Base-by-base conservation (phyloP, 2,797 vertebrate species). In the Oreonectes daqikongensis region DNA sequence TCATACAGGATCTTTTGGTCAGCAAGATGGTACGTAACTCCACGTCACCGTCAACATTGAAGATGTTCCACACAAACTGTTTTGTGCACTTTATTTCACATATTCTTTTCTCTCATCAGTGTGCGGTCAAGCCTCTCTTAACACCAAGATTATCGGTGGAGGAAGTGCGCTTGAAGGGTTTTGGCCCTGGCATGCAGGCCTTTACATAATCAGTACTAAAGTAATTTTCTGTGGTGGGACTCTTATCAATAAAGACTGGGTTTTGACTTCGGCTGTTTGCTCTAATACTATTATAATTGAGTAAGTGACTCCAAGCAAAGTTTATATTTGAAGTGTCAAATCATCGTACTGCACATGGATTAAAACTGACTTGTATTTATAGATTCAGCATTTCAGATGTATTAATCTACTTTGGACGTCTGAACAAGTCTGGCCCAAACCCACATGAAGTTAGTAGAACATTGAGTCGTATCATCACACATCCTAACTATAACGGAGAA, bases 181-280 rank as follows among this genome's bases (percentile, higher is more conserved):
- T 35, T 35, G 35, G 35, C 8, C 1, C 35, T 35, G 35, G 35
- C 35, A 35, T 2, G 9, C 10, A 10, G 0, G 35, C 35, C 2
- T 35, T 35, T 10, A 35, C 8, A 35, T 0, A 2, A 35, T 9
- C 35, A 35, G 35, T 7, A 6, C 0, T 10, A 35, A 35, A 9
- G 0, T 0, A 5, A 35, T 10, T 35, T 2, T 35, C 8, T 35
- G 35, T 35, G 35, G 35, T 35, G 35, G 35, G 35, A 35, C 7
- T 35, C 35, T 35, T 9, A 35, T 35, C 35, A 35, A 35, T 35
- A 35, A 35, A 35, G 35, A 35, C 35, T 35, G 35, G 35, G 22
- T 92, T 53, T 65, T 92, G 66, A 82, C 82, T 0, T 90, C 91
- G 0, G 90, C 91, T 35, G 0, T 1, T 10, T 35, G 35, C 35